Base-by-base conservation (phyloP, 2,797 vertebrate genomes). In the Sitta carolinensis region DNA sequence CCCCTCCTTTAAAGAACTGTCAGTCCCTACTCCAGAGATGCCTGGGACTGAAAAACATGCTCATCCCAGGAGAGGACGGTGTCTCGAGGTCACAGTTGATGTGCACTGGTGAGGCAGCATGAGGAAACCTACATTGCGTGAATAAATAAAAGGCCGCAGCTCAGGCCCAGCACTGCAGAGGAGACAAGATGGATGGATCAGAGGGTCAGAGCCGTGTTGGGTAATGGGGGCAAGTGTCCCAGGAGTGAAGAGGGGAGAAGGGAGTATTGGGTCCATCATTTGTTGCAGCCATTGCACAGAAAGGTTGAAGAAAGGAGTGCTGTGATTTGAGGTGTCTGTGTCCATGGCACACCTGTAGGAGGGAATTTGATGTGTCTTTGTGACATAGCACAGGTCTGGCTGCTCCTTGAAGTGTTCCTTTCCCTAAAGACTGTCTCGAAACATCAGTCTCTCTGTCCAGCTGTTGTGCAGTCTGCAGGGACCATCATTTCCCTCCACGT, bases 31-130 rank as follows among this genome's bases (percentile, higher is more conserved):
- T 96, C 91, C 68, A 91, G 95, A 96, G 94, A 87, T 90, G 96
- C 78, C 93, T 90, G 74, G 69, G 58, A 72, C 90, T 88, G 81
- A 51, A 89, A 94, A 96, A 95, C 82, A 91, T 75, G 69, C 66
- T 92, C 40, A 78, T 97, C 96, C 95, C 96, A 91, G 86, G 97
- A 97, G 97, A 95, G 89, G 89, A 80, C 0, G 26, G 89, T 91
- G 95, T 96, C 97, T 97, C 26, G 7, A 85, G 95, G 97, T 96
- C 96, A 84, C 96, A 95, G 90, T 36, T 94, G 95, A 97, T 79
- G 93, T 97, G 94, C 89, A 83, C 89, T 92, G 93, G 95, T 84
- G 94, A 95, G 93, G 89, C 79, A 94, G 90, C 94, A 58, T 51
- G 82, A 96, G 86, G 94, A 94, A 96, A 92, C 94, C 91, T 94